phyloP scores from a whole-genome alignment of 2,888 invertebrate species.

The Zhuqinia jingwanae region DNA sequence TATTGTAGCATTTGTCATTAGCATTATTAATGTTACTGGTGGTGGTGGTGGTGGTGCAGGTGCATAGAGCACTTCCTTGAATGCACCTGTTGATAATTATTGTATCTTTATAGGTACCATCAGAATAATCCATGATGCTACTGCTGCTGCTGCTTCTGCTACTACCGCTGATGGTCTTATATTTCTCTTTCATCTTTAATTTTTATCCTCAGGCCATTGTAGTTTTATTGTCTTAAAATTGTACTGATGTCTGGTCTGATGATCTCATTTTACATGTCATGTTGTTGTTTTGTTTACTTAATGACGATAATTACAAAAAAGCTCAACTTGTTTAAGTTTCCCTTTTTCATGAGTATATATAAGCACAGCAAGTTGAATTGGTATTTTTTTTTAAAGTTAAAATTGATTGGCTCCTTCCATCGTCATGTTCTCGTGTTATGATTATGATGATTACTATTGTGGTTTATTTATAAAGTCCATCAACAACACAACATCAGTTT shows the following conservation, averaged over 20 bases:
- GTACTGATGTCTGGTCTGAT: neutral
- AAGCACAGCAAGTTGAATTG: neutral
- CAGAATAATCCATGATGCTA: conserved; percentile 14
- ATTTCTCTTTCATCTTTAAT: neutral
- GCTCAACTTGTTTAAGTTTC: neutral
- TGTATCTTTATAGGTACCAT: neutral
- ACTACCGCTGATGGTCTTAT: neutral
- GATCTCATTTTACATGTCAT: neutral
- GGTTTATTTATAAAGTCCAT: conserved; percentile 11
- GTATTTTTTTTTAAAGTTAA: neutral
- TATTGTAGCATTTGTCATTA: conserved; percentile 14
- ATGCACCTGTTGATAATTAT: neutral
- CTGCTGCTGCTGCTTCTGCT: no score
- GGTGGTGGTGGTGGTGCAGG: neutral
- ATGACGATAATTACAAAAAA: neutral
- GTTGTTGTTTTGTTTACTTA: neutral
- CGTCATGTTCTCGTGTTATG: neutral
- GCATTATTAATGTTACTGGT: neutral
- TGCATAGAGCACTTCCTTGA: neutral
- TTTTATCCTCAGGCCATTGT: conserved; percentile 1
- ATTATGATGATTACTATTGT: neutral
- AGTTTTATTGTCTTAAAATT: neutral
- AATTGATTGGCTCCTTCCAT: conserved; percentile 12
- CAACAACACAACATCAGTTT: neutral
- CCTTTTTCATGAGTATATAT: neutral